Conservation (phyloP, 2,113 vertebrate species). For the Corythaixoides concolor region DNA sequence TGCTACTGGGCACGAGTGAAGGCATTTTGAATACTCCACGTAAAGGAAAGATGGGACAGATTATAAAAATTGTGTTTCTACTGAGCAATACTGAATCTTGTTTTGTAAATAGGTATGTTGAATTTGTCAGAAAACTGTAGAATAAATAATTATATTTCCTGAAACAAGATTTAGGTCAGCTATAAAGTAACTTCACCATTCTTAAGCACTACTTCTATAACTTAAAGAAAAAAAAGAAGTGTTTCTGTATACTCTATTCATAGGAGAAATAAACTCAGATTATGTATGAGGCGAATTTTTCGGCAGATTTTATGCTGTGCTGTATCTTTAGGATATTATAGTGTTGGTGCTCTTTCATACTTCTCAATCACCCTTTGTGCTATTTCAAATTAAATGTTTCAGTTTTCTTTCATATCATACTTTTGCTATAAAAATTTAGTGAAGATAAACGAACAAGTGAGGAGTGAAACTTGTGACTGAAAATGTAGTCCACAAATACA, state of each 20-base stretch:
- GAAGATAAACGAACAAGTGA: neutral
- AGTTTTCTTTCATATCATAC: neutral
- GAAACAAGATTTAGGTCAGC: neutral
- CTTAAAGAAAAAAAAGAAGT: neutral
- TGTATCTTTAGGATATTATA: neutral
- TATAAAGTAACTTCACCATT: neutral
- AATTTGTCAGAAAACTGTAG: neutral
- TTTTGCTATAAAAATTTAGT: neutral
- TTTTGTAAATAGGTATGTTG: rapidly evolving
- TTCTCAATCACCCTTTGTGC: neutral
- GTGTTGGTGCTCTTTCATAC: neutral
- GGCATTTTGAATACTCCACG: neutral
- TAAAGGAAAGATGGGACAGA: neutral
- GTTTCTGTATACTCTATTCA: neutral
- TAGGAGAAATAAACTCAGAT: neutral
- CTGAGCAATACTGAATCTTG: neutral
- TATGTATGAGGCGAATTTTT: neutral
- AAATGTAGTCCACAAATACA: neutral
- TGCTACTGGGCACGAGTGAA: neutral
- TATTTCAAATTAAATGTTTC: neutral
- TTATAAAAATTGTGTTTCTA: neutral
- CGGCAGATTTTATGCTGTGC: neutral
- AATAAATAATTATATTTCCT: neutral
- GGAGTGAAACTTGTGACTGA: neutral
- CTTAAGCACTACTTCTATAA: neutral